phyloP scores from a whole-genome alignment of 2,888 invertebrate genomes.

The Eueremaeus valkanovi region DNA sequence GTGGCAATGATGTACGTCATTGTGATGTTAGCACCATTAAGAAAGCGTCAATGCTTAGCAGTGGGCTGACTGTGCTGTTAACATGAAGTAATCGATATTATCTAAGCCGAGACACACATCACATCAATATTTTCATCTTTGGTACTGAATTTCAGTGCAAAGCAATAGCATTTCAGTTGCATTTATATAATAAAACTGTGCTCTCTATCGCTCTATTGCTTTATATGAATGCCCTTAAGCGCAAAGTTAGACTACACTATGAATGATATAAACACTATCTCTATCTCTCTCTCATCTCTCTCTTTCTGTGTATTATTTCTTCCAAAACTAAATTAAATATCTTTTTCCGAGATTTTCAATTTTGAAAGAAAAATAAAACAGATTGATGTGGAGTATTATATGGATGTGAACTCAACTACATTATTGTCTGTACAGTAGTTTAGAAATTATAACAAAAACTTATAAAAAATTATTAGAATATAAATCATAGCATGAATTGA shows the following conservation, averaged over 20 bases:
- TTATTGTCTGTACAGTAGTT: no score
- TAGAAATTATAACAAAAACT: no score
- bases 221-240: constrained; percentile 12
- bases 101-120: constrained; percentile 16
- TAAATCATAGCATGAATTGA: no score
- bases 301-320: not conserved
- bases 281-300: no score
- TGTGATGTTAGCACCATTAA: constrained; percentile 16
- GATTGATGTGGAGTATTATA: no score
- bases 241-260: not conserved
- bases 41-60: constrained; percentile 23
- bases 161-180: not conserved
- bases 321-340: constrained; percentile 26
- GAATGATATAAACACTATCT: not conserved
- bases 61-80: constrained; percentile 28
- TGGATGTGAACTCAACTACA: no score
- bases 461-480: no score
- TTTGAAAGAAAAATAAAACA: not conserved
- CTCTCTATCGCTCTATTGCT: not conserved
- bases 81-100: constrained; percentile 22
- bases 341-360: constrained; percentile 21
- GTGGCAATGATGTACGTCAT: constrained; percentile 20
- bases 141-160: not conserved
- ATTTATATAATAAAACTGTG: not conserved
- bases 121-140: constrained; percentile 12